A percentile compares a stretch with the other conserved stretches of the same genome.
These are phyloP conservation scores for Ictalurus furcatus DNA, from an alignment of 2,113 vertebrate genomes.

Conservation along the genomic window DNA sequence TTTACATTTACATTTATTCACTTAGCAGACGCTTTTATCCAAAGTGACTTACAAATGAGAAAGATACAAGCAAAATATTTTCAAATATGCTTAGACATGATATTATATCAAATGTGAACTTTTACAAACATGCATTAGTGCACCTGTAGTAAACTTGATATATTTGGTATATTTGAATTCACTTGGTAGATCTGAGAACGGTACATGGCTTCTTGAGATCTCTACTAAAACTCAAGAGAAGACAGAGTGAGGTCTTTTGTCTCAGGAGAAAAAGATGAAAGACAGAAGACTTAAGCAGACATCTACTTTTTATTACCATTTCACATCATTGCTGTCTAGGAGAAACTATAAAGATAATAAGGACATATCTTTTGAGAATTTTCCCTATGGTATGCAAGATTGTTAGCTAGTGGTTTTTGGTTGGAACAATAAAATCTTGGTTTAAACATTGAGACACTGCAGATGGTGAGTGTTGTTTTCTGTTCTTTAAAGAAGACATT, in stretches of 20 bases:
- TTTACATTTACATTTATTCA: too few relatives aligned
- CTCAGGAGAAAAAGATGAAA: neutral
- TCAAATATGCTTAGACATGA: neutral
- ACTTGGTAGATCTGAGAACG: neutral
- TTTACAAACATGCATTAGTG: neutral
- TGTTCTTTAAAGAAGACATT: slow-evolving; percentile 28
- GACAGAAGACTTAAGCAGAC: neutral
- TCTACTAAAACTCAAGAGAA: neutral
- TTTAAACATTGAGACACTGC: neutral
- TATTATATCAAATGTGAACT: neutral
- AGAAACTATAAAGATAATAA: neutral
- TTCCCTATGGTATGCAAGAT: neutral
- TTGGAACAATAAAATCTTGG: neutral
- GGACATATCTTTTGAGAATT: neutral
- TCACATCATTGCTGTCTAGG: neutral
- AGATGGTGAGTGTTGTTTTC: slow-evolving; percentile 47
- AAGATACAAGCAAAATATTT: too few relatives aligned
- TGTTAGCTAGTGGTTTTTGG: neutral
- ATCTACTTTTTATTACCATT: neutral
- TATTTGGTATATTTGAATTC: neutral
- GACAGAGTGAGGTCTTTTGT: neutral
- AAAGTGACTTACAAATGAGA: too few relatives aligned
- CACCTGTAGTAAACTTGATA: neutral
- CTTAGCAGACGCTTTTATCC: too few relatives aligned
- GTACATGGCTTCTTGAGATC: neutral